A percentile compares a stretch with the other conserved stretches of the same genome.
Evolutionary conservation across 1,140 invertebrate species (phyloP).

Genomic region (Neelides sp.): DNA sequence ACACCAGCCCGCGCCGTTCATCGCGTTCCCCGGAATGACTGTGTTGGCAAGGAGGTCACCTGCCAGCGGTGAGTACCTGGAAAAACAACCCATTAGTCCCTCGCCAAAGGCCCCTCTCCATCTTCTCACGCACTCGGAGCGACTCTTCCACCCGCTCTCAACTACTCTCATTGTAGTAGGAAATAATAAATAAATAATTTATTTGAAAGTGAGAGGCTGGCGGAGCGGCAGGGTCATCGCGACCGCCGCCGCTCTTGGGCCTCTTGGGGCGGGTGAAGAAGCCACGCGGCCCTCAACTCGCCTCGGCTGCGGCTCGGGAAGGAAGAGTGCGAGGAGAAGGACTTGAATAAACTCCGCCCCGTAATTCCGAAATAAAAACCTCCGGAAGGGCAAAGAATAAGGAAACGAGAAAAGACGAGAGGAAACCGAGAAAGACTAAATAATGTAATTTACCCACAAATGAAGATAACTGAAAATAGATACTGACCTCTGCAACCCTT

Average conservation of each 20-base stretch:
- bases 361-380: too few relatives aligned
- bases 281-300: too few relatives aligned
- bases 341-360: too few relatives aligned
- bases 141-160: neutral
- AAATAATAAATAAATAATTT: too few relatives aligned
- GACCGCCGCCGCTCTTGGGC: too few relatives aligned
- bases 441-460: constrained; percentile 1
- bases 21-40: constrained; percentile 66
- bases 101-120: neutral
- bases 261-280: too few relatives aligned
- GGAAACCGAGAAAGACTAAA: constrained; percentile 8
- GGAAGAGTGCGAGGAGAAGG: too few relatives aligned
- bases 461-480: constrained; percentile 32
- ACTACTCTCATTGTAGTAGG: too few relatives aligned
- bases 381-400: too few relatives aligned
- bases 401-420: constrained; percentile 11
- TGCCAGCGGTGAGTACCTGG: constrained; percentile 84
- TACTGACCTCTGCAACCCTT: constrained; percentile 73
- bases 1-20: constrained; percentile 84
- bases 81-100: constrained; percentile 36
- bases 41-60: constrained; percentile 79
- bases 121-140: neutral
- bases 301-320: too few relatives aligned
- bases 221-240: too few relatives aligned
- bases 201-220: too few relatives aligned